Conservation (phyloP, 2,888 invertebrate species). For the Tetrapedia diversipes region DNA sequence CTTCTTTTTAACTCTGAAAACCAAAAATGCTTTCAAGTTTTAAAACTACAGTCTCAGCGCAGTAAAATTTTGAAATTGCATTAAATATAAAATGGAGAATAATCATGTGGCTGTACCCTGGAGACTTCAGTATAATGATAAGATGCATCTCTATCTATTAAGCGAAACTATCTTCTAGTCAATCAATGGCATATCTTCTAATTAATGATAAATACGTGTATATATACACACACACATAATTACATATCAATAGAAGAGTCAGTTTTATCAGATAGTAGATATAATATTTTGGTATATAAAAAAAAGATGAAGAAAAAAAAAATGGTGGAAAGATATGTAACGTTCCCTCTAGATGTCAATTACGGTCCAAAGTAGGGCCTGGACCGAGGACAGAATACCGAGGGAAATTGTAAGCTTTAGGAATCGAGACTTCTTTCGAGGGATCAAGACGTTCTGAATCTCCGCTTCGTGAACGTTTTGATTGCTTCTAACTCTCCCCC, state of each 20-base stretch:
- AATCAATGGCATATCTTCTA: slow-evolving; percentile 67
- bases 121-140: slow-evolving; percentile 44
- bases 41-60: background rate
- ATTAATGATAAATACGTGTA: slow-evolving; percentile 54
- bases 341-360: slow-evolving; percentile 73
- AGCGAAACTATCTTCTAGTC: slow-evolving; percentile 70
- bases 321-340: slow-evolving; percentile 38
- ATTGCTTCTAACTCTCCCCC: slow-evolving; percentile 37
- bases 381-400: slow-evolving; percentile 72
- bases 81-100: slow-evolving; percentile 15
- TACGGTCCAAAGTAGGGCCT: slow-evolving; percentile 80
- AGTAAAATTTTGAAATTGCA: background rate
- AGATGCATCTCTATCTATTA: slow-evolving; percentile 63
- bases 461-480: slow-evolving; percentile 59
- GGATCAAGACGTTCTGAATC: slow-evolving; percentile 53
- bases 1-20: background rate
- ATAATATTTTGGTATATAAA: slow-evolving; percentile 79
- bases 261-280: slow-evolving; percentile 78
- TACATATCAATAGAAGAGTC: slow-evolving; percentile 67
- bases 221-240: slow-evolving; percentile 44
- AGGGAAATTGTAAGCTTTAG: slow-evolving; percentile 64
- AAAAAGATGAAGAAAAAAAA: slow-evolving; percentile 52
- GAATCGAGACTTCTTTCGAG: slow-evolving; percentile 21
- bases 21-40: background rate
- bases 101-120: slow-evolving; percentile 3